Conservation (phyloP, 2,113 vertebrate species). For the Hippocampus comes region DNA sequence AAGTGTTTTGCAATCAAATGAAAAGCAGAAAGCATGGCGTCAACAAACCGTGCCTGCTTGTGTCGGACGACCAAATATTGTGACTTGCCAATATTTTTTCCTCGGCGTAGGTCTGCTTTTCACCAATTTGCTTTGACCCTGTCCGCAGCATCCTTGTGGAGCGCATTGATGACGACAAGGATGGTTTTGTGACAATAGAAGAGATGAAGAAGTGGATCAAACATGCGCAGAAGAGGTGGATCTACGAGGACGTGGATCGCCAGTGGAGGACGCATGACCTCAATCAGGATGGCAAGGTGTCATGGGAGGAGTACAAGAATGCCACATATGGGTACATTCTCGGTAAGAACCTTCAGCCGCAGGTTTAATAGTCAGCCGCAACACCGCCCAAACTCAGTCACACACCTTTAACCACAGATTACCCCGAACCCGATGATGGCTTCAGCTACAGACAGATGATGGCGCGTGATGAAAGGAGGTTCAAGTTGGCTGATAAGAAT, state of each 20-base stretch:
- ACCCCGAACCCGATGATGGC: constrained; percentile 88
- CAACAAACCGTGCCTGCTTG: no score
- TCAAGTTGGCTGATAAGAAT: constrained; percentile 89
- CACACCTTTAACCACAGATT: constrained; percentile 71
- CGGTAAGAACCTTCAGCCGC: constrained; percentile 71
- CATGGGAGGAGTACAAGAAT: constrained; percentile 98
- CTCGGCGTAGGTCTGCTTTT: background rate
- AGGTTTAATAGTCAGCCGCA: background rate
- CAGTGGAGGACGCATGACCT: constrained; percentile 98
- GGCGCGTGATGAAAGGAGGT: constrained; percentile 90
- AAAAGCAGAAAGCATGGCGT: no score
- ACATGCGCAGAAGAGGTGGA: constrained; percentile 93
- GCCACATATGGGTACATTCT: constrained; percentile 94
- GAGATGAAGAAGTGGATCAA: constrained; percentile 97
- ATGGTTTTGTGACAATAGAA: constrained; percentile 88
- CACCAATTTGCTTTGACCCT: constrained; percentile 13
- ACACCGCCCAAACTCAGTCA: background rate
- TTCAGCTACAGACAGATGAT: constrained; percentile 98
- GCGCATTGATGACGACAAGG: constrained; percentile 91
- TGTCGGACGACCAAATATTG: no score
- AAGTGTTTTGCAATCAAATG: no score
- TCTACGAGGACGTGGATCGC: constrained; percentile 93
- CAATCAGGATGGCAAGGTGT: constrained; percentile 84
- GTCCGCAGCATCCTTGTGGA: constrained; percentile 86
- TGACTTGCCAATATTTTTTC: background rate